Evolutionary conservation across 2,888 invertebrate genomes (phyloP), one percentile per base, ranked within the genome.

Genomic region (Epistrophe grossulariae): DNA sequence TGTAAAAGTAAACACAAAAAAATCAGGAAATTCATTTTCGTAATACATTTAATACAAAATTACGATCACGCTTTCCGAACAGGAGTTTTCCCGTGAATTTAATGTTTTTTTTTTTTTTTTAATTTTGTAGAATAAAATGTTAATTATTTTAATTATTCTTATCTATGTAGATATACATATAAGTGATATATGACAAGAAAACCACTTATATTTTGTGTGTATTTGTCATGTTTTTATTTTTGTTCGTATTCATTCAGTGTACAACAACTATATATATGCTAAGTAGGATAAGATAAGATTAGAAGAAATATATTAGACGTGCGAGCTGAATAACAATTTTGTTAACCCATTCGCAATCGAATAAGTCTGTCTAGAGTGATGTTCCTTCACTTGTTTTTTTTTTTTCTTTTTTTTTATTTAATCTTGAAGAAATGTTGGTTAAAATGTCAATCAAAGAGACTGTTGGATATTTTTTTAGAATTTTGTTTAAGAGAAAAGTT

Each of bases 231-330:
- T 70, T 15, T 52, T 52, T 4, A 15, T 70, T 38, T 19, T 13
- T 40, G 0, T 40, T 19, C 40, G 40, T 15, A 40, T 70, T 70
- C 52, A 40, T n/a, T 40, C 55, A 5, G 7, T 52, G 70, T 70
- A n/a, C 50, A 50, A 6, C 6, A 0, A 52, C 38, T 68, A 38
- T 70, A 70, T 68, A 38, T 70, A 70, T 38, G 50, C 52, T 52
- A 70, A 52, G 60, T 40, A 15, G 60, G 70, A 55, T 70, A 70
- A 52, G 70, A 70, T 70, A 24, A 55, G 52, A 70, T 70, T 52
- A 55, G 11, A 52, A 50, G 35, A 68, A 19, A 35, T 35, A 35
- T 6, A 68, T 24, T 24, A 52, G 68, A 52, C 19, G 19, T 52
- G 52, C 10, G 52, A 38, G 40, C 9, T 52, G 52, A 70, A 70